Conservation (phyloP, 2,888 invertebrate species). For the Ernsta delagoae region DNA sequence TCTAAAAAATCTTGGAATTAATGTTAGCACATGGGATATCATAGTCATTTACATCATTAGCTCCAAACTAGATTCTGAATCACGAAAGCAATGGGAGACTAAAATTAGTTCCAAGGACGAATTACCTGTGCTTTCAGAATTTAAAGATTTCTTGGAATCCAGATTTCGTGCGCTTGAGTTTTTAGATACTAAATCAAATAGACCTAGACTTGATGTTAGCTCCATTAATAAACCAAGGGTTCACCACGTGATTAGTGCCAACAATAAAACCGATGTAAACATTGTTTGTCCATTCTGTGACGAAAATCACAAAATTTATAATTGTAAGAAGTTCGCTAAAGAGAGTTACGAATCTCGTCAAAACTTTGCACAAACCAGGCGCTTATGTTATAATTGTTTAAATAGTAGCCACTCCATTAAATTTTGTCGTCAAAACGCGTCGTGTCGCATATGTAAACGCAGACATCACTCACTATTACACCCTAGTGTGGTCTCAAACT, state of each 20-base stretch:
- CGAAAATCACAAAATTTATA: not conserved
- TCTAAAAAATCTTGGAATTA: constrained; percentile 3
- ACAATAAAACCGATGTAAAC: not conserved
- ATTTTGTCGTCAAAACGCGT: not conserved
- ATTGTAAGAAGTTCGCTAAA: not conserved
- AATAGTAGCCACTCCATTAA: constrained; percentile 4
- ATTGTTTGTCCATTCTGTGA: not conserved
- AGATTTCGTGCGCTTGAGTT: constrained; percentile 1
- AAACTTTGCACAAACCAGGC: constrained; percentile 9
- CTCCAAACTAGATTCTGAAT: constrained; percentile 1
- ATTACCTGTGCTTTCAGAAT: not conserved
- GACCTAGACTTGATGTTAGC: not conserved
- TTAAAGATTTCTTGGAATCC: not conserved
- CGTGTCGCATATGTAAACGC: not conserved
- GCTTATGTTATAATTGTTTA: constrained; percentile 16
- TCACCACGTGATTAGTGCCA: not conserved
- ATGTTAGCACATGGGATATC: not conserved
- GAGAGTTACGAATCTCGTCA: constrained; percentile 12
- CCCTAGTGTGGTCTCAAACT: not conserved
- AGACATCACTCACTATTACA: constrained; percentile 6
- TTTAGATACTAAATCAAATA: not conserved
- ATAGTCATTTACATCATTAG: not conserved
- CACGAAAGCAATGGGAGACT: not conserved
- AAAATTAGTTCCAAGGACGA: not conserved
- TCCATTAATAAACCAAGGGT: not conserved